Conservation (phyloP, 2,888 invertebrate genomes). For the Lasius platythorax region DNA sequence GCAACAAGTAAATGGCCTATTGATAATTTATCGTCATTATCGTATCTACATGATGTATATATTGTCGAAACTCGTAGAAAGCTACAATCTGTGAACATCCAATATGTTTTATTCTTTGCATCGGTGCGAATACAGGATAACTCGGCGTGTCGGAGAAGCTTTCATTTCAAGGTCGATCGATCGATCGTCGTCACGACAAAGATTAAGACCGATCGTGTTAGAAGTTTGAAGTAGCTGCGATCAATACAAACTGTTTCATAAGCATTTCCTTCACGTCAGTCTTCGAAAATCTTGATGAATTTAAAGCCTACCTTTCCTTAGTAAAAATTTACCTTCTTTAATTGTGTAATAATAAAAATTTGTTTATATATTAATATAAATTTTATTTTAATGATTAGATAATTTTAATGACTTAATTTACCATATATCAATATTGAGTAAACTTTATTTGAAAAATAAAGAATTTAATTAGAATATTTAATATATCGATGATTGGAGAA, state of each 20-base stretch:
- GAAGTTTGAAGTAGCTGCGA: constrained; percentile 18
- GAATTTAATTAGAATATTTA: not conserved
- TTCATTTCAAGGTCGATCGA: constrained; percentile 66
- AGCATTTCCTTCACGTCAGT: not conserved
- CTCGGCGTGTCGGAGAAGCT: constrained; percentile 19
- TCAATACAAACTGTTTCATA: constrained; percentile 38
- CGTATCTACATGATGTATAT: not conserved
- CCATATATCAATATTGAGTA: not conserved
- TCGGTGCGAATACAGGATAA: constrained; percentile 1
- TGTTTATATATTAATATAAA: not conserved
- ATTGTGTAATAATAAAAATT: not conserved
- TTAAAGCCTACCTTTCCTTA: not conserved
- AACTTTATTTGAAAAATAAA: not conserved
- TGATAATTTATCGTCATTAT: constrained; percentile 23
- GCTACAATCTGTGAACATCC: not conserved
- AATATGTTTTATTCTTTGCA: not conserved
- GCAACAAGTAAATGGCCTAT: not conserved
- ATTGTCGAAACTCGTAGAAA: not conserved
- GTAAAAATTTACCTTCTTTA: not conserved
- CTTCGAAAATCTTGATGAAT: not conserved
- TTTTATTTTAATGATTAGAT: not conserved
- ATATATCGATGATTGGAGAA: not conserved
- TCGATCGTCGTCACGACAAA: constrained; percentile 29
- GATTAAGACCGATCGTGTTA: constrained; percentile 53
- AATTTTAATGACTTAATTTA: not conserved